Conservation (phyloP, 2,113 vertebrate species). For the Indicator maculatus region DNA sequence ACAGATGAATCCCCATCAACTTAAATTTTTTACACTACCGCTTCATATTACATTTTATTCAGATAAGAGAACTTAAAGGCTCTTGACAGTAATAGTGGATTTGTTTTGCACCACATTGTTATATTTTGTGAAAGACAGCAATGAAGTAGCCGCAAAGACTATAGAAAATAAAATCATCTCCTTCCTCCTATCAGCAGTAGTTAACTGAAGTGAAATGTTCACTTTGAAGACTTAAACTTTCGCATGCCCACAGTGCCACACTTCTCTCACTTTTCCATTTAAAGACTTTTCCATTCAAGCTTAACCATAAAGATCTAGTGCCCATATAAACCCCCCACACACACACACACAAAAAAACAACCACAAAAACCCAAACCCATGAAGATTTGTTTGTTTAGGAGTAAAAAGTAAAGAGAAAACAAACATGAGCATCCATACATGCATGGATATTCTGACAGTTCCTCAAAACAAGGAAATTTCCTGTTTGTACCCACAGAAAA, state of each 20-base stretch:
- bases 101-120: not conserved
- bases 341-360: not conserved
- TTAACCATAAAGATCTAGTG: not conserved
- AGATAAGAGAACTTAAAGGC: not conserved
- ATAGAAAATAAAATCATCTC: not conserved
- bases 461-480: not conserved
- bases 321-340: too few relatives aligned
- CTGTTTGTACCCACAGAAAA: not conserved
- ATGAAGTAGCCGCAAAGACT: not conserved
- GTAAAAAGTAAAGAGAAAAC: not conserved
- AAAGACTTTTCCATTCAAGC: not conserved
- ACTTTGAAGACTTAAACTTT: not conserved
- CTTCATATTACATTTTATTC: not conserved
- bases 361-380: too few relatives aligned
- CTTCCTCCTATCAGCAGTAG: not conserved
- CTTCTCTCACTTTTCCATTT: not conserved
- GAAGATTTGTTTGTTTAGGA: not conserved
- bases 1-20: not conserved
- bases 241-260: not conserved
- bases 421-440: rapidly evolving
- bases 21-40: not conserved
- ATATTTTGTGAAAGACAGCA: not conserved
- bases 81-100: not conserved
- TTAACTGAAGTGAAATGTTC: not conserved
- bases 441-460: not conserved